Conservation (phyloP, 2,113 vertebrate genomes). For the Tyrannus savana region DNA sequence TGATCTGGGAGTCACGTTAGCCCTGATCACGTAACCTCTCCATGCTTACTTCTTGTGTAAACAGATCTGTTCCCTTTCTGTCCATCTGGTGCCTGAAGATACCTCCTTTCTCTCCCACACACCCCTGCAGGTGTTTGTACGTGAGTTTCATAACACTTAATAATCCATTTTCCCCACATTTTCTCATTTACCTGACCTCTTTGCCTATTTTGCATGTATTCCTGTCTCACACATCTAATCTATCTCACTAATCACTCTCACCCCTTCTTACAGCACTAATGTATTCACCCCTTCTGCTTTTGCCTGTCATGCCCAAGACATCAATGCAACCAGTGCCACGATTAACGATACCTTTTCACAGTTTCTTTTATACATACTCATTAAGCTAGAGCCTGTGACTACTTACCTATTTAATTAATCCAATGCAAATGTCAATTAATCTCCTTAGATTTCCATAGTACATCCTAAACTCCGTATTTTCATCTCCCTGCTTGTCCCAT, state of each 20-base stretch:
- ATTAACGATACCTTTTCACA: neutral
- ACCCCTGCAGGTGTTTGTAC: neutral
- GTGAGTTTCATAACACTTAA: neutral
- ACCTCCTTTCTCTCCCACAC: neutral
- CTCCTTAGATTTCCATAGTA: slow-evolving; percentile 39
- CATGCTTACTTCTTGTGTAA: neutral
- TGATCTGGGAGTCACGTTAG: neutral
- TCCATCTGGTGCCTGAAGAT: neutral
- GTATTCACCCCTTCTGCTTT: neutral
- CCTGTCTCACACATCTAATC: neutral
- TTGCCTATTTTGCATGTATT: neutral
- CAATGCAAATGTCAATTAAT: slow-evolving; percentile 55
- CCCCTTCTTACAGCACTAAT: neutral
- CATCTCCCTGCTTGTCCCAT: neutral
- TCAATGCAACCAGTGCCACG: neutral
- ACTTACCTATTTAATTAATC: slow-evolving; percentile 19
- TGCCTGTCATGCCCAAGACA: slow-evolving; percentile 3
- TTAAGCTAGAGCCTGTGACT: neutral
- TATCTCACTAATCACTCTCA: neutral
- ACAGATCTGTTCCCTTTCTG: slow-evolving; percentile 4
- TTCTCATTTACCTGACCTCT: slow-evolving; percentile 36
- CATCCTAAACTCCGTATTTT: neutral
- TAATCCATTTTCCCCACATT: neutral
- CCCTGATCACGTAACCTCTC: neutral
- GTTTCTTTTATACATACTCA: neutral